A percentile compares a stretch with the other conserved stretches of the same genome.
These are phyloP conservation scores for Trypoxylus dichotomus DNA, from an alignment of 1,140 invertebrate species.

Conservation along the genomic window DNA sequence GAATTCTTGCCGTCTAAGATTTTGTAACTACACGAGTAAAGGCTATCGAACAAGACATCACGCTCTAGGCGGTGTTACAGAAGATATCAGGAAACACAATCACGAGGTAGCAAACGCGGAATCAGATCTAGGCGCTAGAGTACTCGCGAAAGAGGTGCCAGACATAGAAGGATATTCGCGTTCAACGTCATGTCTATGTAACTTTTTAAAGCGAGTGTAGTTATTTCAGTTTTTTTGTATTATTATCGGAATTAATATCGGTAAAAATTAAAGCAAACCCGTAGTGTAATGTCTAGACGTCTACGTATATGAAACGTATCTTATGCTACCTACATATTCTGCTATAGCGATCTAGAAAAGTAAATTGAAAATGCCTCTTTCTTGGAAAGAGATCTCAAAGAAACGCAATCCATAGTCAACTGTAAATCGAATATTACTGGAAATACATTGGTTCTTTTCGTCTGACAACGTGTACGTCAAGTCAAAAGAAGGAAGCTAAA, in stretches of 20 bases:
- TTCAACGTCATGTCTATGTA: background rate
- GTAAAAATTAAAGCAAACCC: too few species aligned
- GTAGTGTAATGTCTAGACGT: too few species aligned
- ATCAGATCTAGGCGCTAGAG: constrained; percentile 1
- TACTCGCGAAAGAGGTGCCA: background rate
- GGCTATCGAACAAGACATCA: constrained; percentile 20
- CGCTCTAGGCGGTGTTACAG: background rate
- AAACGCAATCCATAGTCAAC: too few species aligned
- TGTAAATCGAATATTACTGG: too few species aligned
- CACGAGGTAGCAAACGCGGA: background rate
- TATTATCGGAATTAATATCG: background rate
- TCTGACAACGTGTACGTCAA: too few species aligned
- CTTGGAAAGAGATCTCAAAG: too few species aligned
- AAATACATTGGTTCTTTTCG: too few species aligned
- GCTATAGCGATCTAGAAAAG: too few species aligned
- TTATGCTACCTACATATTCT: too few species aligned
- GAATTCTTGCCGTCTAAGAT: background rate
- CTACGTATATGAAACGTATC: too few species aligned
- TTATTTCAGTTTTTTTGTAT: background rate
- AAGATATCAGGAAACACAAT: background rate
- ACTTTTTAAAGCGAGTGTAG: background rate
- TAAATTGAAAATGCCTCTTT: too few species aligned
- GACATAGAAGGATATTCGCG: background rate
- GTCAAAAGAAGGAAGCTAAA: too few species aligned
- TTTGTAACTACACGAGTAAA: constrained; percentile 18